Base-by-base conservation (phyloP, 2,888 invertebrate species). In the Bombylius major region DNA sequence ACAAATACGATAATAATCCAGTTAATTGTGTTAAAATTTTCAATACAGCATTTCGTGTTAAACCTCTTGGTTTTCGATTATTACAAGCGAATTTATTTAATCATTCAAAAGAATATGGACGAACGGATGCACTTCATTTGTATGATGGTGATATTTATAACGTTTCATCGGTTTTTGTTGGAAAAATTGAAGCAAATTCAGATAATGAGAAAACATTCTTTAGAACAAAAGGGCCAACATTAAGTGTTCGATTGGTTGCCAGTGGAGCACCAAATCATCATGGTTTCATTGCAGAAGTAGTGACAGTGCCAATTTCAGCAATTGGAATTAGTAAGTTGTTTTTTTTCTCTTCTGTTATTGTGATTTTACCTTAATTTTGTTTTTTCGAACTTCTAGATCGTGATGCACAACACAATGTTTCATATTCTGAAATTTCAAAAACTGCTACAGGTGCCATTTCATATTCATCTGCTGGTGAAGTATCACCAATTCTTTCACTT, bases 11-110 rank as follows among this genome's bases (percentile, higher is more conserved):
- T 67, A 95, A 95, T 64, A 85, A 87, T 70, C 92, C 96, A 0
- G 90, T 96, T 0, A 98, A 97, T 69, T 99, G 98, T 69, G 90
- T 98, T 0, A 99, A 99, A 74, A 93, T 97, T 63, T 95, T 99
- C 70, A 86, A 87, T 56, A 89, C 93, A 59, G 83, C 84, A 58
- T 89, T 84, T 67, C 81, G 86, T 59, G 84, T 89, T 0, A 95
- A 95, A 68, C 88, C 87, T 13, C 82, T 97, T 65, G 95, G 94
- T 9, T 88, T 97, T 66, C 79, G 96, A 58, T 76, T 97, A 50
- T 76, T 96, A 33, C 95, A 96, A 65, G 89, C 91, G 62, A 93
- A 94, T 74, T 73, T 95, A n/a, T 92, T 90, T 66, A 92, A 94
- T 68, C 88, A 90, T 47, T 89, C 89, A 0, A 81, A 81, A 53